These are phyloP conservation scores for Spinus pinus DNA, from an alignment of 2,797 vertebrate genomes.

Conservation along the genomic window DNA sequence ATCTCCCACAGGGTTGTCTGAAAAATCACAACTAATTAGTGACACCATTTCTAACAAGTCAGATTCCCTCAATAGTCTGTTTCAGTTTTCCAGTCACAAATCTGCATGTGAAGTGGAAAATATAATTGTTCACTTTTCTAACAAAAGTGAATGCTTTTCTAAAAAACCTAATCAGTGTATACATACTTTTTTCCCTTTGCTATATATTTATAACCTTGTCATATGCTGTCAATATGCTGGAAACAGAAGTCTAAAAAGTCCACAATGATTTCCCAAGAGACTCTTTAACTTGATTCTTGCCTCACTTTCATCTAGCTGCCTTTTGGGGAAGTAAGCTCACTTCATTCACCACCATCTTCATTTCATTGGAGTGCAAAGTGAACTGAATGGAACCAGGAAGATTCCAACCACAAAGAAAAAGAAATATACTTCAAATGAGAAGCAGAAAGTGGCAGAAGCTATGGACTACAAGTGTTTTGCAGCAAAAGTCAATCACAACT, in stretches of 20 bases:
- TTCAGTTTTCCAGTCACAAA: background rate
- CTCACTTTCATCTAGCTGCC: background rate
- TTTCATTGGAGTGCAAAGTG: constrained; percentile 8
- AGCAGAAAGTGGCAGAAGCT: background rate
- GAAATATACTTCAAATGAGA: background rate
- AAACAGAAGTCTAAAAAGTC: background rate
- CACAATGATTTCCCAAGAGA: background rate
- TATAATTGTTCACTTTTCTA: background rate
- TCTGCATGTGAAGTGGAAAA: background rate
- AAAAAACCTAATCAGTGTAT: background rate
- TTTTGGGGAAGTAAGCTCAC: background rate
- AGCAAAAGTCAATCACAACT: constrained; percentile 5
- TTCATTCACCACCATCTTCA: background rate
- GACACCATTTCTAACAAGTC: background rate
- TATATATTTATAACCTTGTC: background rate
- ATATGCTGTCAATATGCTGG: background rate
- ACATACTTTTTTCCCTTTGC: background rate
- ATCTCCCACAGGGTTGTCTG: background rate
- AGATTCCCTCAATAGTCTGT: background rate
- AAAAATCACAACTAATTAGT: constrained; percentile 6
- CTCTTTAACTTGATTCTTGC: background rate
- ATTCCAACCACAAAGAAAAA: background rate
- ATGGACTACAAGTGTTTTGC: background rate
- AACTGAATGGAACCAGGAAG: constrained; percentile 3
- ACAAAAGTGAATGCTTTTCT: background rate